Percentiles rank a stretch among this genome's conserved stretches.
phyloP scores from a whole-genome alignment of 30 jellyfish, hydroid and myxozoan species.

The Pelagia noctiluca region DNA sequence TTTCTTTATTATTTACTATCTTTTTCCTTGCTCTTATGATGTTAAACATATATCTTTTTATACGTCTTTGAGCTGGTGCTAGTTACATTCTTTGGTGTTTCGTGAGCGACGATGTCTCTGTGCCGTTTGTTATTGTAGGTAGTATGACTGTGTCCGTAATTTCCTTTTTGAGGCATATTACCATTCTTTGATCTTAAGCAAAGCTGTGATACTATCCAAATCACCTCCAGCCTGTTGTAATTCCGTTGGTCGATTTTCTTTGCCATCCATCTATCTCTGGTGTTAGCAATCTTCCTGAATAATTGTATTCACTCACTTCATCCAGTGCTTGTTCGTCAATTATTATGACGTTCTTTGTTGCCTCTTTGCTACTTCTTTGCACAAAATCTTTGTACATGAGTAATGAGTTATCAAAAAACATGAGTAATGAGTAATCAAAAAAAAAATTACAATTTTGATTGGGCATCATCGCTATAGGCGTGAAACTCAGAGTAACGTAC shows the following conservation, averaged over 20 bases:
- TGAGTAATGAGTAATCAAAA: too few species aligned
- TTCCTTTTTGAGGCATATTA: slow-evolving; percentile 38
- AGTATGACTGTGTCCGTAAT: slow-evolving; percentile 15
- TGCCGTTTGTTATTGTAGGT: slow-evolving; percentile 41
- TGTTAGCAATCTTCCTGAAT: not conserved
- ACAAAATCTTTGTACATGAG: too few species aligned
- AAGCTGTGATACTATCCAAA: slow-evolving; percentile 14
- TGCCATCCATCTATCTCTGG: not conserved
- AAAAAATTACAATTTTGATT: too few species aligned
- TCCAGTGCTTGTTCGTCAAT: too few species aligned
- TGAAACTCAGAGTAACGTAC: too few species aligned
- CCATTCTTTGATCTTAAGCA: slow-evolving; percentile 5
- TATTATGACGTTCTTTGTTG: too few species aligned
- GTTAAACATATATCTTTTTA: slow-evolving; percentile 21
- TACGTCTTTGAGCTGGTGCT: slow-evolving; percentile 49
- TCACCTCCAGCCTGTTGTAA: slow-evolving; percentile 22
- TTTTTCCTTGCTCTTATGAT: slow-evolving; percentile 32
- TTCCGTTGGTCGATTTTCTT: slow-evolving; percentile 12
- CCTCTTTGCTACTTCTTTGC: too few species aligned
- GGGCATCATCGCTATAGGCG: too few species aligned
- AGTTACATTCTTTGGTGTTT: slow-evolving; percentile 11
- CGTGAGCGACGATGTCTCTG: slow-evolving; percentile 44
- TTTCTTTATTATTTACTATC: slow-evolving; percentile 21
- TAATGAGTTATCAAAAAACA: too few species aligned
- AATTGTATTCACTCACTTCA: not conserved